Conservation (phyloP, 2,113 vertebrate species). For the Calonectris borealis region DNA sequence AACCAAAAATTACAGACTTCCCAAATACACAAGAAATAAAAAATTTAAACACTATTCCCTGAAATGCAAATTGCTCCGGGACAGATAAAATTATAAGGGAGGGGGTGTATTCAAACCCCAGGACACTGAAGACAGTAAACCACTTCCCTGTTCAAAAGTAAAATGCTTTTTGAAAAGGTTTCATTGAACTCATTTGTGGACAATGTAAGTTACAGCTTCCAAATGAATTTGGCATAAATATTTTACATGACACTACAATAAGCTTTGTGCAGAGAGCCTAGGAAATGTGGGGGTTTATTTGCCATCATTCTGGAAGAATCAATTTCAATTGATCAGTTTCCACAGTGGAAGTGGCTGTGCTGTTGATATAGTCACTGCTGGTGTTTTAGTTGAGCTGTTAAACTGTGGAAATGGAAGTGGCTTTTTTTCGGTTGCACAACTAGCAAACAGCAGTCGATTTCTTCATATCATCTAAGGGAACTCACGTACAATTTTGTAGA, state of each 20-base stretch:
- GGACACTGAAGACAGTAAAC: background rate
- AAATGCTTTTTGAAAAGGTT: constrained; percentile 22
- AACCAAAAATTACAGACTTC: background rate
- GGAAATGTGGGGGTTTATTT: background rate
- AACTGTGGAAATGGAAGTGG: background rate
- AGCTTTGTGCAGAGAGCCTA: background rate
- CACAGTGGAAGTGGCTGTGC: background rate
- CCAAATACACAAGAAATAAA: background rate
- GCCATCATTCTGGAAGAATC: background rate
- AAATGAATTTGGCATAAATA: constrained; percentile 43
- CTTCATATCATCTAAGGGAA: background rate
- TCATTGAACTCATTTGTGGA: background rate
- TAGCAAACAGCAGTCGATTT: background rate
- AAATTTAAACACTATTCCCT: background rate
- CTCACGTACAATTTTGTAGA: background rate
- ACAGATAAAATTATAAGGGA: background rate
- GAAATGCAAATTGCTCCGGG: background rate
- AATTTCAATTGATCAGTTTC: background rate
- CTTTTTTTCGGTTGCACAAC: background rate
- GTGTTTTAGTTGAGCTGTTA: background rate
- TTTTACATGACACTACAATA: background rate
- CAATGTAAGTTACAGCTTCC: background rate
- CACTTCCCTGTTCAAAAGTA: background rate
- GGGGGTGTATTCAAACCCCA: background rate
- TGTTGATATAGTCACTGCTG: background rate